phyloP scores from a whole-genome alignment of 2,888 invertebrate species.

The Macrosiphum euphorbiae region DNA sequence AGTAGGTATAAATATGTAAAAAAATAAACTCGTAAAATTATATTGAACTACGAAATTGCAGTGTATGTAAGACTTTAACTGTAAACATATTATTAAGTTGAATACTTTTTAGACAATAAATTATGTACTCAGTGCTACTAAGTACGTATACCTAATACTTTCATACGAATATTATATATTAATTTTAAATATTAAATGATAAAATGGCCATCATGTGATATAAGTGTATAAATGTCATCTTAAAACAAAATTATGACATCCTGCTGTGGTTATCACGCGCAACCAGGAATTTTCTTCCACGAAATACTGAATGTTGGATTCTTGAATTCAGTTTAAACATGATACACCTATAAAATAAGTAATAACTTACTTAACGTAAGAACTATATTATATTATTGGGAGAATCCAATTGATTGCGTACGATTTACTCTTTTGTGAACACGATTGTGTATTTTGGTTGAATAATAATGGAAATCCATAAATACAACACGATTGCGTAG shows the following conservation, averaged over 20 bases:
- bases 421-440: too few relatives aligned
- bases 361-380: not conserved
- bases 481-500: not conserved
- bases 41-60: not conserved
- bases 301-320: not conserved
- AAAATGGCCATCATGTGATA: not conserved
- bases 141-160: not conserved
- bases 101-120: not conserved
- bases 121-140: not conserved
- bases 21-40: not conserved
- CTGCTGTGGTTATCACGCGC: not conserved
- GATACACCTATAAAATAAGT: not conserved
- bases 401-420: too few relatives aligned
- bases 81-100: not conserved
- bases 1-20: not conserved
- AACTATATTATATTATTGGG: not conserved
- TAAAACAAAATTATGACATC: not conserved
- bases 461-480: not conserved
- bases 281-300: not conserved
- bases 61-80: not conserved
- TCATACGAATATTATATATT: not conserved
- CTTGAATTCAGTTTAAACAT: not conserved
- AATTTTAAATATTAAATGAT: not conserved
- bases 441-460: not conserved
- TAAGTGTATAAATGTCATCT: not conserved